phyloP scores from a whole-genome alignment of 1,140 invertebrate species.

The Bombus fervidus region DNA sequence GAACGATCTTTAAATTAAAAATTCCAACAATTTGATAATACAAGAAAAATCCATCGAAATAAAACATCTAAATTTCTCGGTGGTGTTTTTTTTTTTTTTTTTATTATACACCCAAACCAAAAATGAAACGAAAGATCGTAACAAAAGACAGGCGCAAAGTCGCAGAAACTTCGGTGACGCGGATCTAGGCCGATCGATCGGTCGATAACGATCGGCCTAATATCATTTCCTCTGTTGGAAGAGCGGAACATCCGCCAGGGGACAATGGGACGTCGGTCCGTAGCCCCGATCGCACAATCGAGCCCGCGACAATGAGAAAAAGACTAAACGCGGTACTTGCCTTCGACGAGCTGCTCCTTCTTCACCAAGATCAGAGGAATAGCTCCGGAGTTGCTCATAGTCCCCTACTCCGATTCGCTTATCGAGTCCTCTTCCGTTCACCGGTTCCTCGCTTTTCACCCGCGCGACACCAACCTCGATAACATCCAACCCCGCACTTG shows the following conservation, averaged over 20 bases:
- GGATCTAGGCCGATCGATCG: slow-evolving; percentile 15
- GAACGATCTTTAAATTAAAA: too few relatives aligned
- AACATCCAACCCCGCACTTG: too few relatives aligned
- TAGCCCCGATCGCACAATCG: not conserved
- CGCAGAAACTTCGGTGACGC: not conserved
- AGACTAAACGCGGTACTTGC: slow-evolving; percentile 69
- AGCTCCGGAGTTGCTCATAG: slow-evolving; percentile 77
- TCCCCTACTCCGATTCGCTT: not conserved
- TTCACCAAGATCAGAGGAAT: slow-evolving; percentile 77
- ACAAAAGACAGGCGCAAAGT: not conserved
- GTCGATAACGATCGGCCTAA: slow-evolving; percentile 21
- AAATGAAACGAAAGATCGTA: too few relatives aligned
- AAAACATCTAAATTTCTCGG: too few relatives aligned
- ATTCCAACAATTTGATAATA: too few relatives aligned
- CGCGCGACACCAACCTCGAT: not conserved
- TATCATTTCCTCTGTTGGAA: slow-evolving; percentile 24
- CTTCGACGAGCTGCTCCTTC: slow-evolving; percentile 76
- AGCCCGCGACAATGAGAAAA: slow-evolving; percentile 15
- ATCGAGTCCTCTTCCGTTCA: slow-evolving; percentile 40
- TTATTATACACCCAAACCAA: too few relatives aligned
- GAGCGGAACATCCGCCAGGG: slow-evolving; percentile 5
- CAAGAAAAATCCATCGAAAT: too few relatives aligned
- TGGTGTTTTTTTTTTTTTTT: too few relatives aligned
- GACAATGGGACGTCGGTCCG: slow-evolving; percentile 22
- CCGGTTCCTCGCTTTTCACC: slow-evolving; percentile 12